Base-by-base conservation (phyloP, 2,113 vertebrate species). In the Microcebus lehilahytsara region DNA sequence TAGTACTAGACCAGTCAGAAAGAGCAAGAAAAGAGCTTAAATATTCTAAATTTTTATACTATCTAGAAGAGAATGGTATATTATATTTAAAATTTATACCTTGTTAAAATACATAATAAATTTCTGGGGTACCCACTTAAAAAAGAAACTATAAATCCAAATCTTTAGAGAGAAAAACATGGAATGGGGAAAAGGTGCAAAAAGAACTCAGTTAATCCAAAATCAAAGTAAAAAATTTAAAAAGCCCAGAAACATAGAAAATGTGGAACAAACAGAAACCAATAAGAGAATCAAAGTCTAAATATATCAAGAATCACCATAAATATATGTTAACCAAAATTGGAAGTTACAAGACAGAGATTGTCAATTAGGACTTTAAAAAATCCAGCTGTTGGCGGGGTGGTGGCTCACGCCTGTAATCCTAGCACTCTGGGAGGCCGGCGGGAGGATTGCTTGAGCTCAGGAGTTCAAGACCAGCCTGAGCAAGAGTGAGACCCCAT, bases 141-240 rank as follows among this genome's bases (percentile, higher is more conserved):
- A 72, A 64, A 51, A 81, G 40, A 23, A 27, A 22, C 53, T 32
- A 49, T 66, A 74, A 56, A 66, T 75, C 23, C 7, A 66, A 58
- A 75, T 83, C 37, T 74, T 88, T 83, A 58, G 25, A 67, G 72
- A 95, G 69, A 79, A 95, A 92, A 83, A 75, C 34, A 66, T 32
- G 14, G 10, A 69, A 49, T n/a, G 2, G 17, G 23, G 30, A 42
- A 71, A 74, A 66, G 9, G 23, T 95, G 32, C 12, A 74, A 74
- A 79, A 92, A 87, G 17, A 90, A 56, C n/a, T 74, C 42, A 49
- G 30, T 83, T 66, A 94, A 75, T 49, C 34, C 13, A 40, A 81
- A 42, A n/a, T 30, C 7, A 64, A 74, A 53, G 56, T 60, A 60
- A 17, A 53, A 62, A 17, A 23, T 25, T 32, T 10, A 71, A 69